Conservation (phyloP, 2,888 invertebrate genomes). For the Hanleya hanleyi region DNA sequence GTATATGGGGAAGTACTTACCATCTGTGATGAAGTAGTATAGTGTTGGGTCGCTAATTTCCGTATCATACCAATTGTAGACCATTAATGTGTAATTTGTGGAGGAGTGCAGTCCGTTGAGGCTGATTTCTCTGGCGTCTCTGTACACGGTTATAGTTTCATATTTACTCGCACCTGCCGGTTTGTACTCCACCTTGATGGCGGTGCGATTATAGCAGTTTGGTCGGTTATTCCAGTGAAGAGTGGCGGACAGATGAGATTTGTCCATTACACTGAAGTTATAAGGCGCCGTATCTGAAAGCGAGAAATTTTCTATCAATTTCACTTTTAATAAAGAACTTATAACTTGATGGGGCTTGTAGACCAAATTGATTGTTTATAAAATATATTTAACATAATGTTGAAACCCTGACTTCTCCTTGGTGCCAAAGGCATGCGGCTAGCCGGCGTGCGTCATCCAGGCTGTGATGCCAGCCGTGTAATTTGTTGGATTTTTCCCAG, state of each 20-base stretch:
- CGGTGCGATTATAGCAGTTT: constrained; percentile 10
- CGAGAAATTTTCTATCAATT: too few species aligned
- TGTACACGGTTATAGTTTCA: constrained; percentile 5
- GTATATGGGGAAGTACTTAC: too few species aligned
- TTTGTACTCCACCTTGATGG: constrained; percentile 4
- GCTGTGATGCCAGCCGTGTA: too few species aligned
- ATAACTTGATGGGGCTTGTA: too few species aligned
- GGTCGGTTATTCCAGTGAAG: constrained; percentile 9
- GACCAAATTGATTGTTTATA: too few species aligned
- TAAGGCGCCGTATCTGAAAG: background rate
- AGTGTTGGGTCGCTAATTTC: constrained; percentile 16
- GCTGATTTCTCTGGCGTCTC: background rate
- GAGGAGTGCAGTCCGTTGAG: constrained; percentile 16
- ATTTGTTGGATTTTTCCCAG: too few species aligned
- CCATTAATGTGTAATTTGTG: constrained; percentile 9
- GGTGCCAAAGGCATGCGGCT: too few species aligned
- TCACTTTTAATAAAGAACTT: too few species aligned
- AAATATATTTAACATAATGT: too few species aligned
- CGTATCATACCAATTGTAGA: constrained; percentile 12
- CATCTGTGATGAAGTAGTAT: constrained; percentile 12
- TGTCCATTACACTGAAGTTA: background rate
- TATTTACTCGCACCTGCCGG: background rate
- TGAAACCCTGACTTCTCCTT: too few species aligned
- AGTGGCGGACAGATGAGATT: background rate
- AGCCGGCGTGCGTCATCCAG: too few species aligned